Evolutionary conservation across 2,888 invertebrate species (phyloP), one percentile per base, ranked within the genome.

Genomic region (Hemistola chrysoprasaria): DNA sequence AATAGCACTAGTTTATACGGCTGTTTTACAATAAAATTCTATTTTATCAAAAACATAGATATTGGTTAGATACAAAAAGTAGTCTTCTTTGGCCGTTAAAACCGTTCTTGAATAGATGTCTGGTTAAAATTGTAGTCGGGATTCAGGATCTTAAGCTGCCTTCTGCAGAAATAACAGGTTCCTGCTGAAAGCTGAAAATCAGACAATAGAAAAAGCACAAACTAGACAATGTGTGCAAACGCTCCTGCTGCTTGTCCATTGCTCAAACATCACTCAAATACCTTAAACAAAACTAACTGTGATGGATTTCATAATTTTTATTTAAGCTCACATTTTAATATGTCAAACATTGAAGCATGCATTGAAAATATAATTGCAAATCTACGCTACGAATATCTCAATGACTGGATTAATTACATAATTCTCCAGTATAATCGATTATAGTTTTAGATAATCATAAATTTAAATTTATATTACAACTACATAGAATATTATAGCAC

Each of bases 191-290:
- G 79, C 85, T 85, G 83, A 62, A 85, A 85, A 72, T 58, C 58
- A 68, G 67, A 76, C 56, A 75, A 70, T 65, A 74, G 57, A 67
- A 64, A 59, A 60, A 24, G 42, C 65, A 76, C 70, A 65, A 59
- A 60, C 73, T 68, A 78, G 59, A 53, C 83, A 84, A 86, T 85
- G 85, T 84, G 86, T 84, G 86, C 85, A 86, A 85, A 83, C 71
- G 56, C 47, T 49, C 62, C 75, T 71, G 48, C 72, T 29, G 50
- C 46, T 34, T 24, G 50, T 21, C 22, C 31, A 36, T 40, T 44
- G 40, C 30, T 42, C 39, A 43, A 31, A 46, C 40, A 51, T 51
- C 50, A 55, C 57, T 57, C 55, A 43, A 34, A 33, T 10, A 1
- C 4, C 24, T 16, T 37, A 39, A 59, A 59, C 50, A 69, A 76